These are phyloP conservation scores for Acanthosepion esculentum DNA, from an alignment of 2,888 invertebrate genomes.

Conservation along the genomic window DNA sequence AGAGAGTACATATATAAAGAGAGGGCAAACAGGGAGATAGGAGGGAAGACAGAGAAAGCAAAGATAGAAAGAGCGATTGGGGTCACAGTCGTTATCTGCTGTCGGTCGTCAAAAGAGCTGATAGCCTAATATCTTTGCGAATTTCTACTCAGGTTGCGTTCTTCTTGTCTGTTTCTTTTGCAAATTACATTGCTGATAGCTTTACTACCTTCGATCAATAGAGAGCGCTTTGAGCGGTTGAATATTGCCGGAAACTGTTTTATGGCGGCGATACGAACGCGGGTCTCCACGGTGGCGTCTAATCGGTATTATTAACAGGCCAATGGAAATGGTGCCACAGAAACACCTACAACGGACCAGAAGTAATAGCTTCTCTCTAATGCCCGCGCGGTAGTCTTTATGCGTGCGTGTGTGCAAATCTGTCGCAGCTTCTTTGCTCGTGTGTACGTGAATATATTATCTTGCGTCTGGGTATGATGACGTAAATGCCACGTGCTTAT, in stretches of 20 bases:
- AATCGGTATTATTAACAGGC: slow-evolving; percentile 23
- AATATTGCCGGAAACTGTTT: background rate
- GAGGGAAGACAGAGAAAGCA: background rate
- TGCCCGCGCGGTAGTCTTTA: no score
- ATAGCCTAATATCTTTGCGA: slow-evolving; percentile 1
- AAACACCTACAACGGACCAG: background rate
- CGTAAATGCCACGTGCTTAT: no score
- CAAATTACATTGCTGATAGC: background rate
- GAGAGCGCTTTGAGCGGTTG: slow-evolving; percentile 9
- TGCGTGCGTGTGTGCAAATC: no score
- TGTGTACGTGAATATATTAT: no score
- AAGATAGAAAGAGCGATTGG: background rate
- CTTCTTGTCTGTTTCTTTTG: background rate
- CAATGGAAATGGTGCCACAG: background rate
- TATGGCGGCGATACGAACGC: slow-evolving; percentile 2
- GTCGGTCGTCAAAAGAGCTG: background rate
- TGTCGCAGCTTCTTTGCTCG: no score
- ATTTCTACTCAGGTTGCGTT: slow-evolving; percentile 33
- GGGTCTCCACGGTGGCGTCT: background rate
- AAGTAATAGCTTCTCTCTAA: background rate
- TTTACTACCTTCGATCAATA: slow-evolving; percentile 22
- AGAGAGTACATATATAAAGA: background rate
- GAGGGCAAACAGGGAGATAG: background rate
- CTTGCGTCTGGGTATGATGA: no score
- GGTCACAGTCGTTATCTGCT: background rate